Conservation (phyloP, 2,797 vertebrate genomes). For the Spondyliosoma cantharus region DNA sequence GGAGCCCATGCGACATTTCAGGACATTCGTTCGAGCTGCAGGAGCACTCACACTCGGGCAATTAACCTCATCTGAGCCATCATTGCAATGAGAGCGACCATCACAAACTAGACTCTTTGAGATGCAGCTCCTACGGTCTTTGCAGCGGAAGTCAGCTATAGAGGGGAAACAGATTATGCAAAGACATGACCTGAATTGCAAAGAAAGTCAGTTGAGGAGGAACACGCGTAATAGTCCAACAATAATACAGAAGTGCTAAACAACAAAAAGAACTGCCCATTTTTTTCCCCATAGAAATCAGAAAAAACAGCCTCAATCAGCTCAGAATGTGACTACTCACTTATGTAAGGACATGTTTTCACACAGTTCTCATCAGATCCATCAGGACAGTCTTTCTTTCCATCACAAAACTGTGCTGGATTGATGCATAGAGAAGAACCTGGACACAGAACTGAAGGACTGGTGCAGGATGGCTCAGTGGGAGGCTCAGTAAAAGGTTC, state of each 20-base stretch:
- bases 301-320: no score
- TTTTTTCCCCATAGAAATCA: not conserved
- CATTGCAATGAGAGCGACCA: constrained; percentile 76
- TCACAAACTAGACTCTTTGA: constrained; percentile 75
- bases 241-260: no score
- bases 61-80: constrained; percentile 78
- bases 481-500: not conserved
- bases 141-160: constrained; percentile 77
- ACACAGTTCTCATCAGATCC: constrained; percentile 88
- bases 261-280: no score
- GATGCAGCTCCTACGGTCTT: constrained; percentile 77
- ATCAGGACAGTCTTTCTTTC: constrained; percentile 86
- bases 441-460: constrained; percentile 81
- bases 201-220: no score
- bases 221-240: no score
- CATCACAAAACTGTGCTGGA: constrained; percentile 85
- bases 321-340: constrained; percentile 34
- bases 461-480: constrained; percentile 65
- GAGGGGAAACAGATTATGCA: not conserved
- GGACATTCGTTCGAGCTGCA: accelerated
- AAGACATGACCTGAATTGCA: no score
- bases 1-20: constrained; percentile 75
- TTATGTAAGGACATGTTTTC: constrained; percentile 76
- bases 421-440: constrained; percentile 81
- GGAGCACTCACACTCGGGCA: constrained; percentile 47